A percentile compares a stretch with the other conserved stretches of the same genome.
phyloP scores from a whole-genome alignment of 2,888 invertebrate species.

The Nebria salina region DNA sequence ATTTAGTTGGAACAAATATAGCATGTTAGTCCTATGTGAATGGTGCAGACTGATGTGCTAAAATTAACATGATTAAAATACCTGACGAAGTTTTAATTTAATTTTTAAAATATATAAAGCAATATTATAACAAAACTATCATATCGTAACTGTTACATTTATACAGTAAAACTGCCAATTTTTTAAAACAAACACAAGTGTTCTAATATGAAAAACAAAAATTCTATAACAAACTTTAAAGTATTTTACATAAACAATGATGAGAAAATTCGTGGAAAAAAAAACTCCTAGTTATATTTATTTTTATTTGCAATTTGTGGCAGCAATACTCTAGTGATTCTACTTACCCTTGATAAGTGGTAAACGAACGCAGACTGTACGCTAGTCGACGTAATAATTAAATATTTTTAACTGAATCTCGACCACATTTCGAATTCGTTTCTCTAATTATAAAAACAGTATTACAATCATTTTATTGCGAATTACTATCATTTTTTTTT shows the following conservation, averaged over 20 bases:
- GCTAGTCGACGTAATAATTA: slow-evolving; percentile 36
- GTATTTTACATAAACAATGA: slow-evolving; percentile 44
- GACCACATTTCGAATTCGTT: slow-evolving; percentile 25
- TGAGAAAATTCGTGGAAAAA: slow-evolving; percentile 21
- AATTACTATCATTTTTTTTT: too few species aligned
- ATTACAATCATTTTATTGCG: too few species aligned
- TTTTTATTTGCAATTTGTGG: slow-evolving; percentile 32
- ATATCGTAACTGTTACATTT: slow-evolving; percentile 40
- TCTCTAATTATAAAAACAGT: neutral
- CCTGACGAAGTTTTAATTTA: slow-evolving; percentile 36
- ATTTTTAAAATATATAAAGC: slow-evolving; percentile 40
- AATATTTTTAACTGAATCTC: slow-evolving; percentile 36
- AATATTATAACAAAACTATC: slow-evolving; percentile 35
- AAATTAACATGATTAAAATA: slow-evolving; percentile 7
- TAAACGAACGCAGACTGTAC: slow-evolving; percentile 35
- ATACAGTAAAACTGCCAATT: slow-evolving; percentile 39
- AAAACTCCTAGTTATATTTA: slow-evolving; percentile 24
- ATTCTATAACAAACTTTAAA: slow-evolving; percentile 32
- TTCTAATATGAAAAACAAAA: slow-evolving; percentile 35
- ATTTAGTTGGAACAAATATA: neutral
- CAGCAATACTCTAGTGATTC: slow-evolving; percentile 45
- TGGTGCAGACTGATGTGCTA: neutral
- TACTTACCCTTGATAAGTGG: slow-evolving; percentile 34
- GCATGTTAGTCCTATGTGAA: neutral
- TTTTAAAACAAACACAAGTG: slow-evolving; percentile 28